Base-by-base conservation (phyloP, 2,888 invertebrate species). In the Muschampia plurimacula region DNA sequence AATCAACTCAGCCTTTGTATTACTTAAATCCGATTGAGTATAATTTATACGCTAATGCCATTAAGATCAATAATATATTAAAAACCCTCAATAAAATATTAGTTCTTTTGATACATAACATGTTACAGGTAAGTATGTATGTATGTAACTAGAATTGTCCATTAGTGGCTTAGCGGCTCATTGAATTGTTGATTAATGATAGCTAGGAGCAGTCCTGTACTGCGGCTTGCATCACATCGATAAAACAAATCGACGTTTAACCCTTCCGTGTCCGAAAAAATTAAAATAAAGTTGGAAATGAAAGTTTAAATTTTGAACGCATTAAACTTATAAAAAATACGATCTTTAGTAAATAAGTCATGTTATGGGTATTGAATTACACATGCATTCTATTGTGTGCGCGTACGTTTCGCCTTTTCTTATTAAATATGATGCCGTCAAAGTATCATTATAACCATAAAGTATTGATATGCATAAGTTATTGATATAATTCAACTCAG, bases 81-180 rank as follows among this genome's bases (percentile, higher is more conserved):
- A 62, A 15, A 62, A 62, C 2, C 2, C 13, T 3, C 41, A 39
- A 41, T 62, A 62, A 41, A 62, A 15, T 62, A 41, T 57, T 39
- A 36, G 36, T 60, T 57, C 57, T 49, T 49, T 69, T 52, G 13
- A 39, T 41, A 22, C 39, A 69, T 62, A 44, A 57, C 55, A 44
- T 69, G 52, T 69, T 52, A 22, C 22, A n/a, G 3, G 15, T n/a
- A 13, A 13, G 36, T 36, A 39, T 41, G 67, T 57, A 57, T 12
- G 66, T 44, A 60, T 46, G 67, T 68, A 60, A 68, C 67, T 60
- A 60, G 59, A 59, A 71, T 55, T 84, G 82, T 87, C 87, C 86
- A 74, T 84, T 83, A 83, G 84, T 83, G 46, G 79, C 78, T 78
- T 89, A 82, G 87, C 57, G 62, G 69, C 63, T 76, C 72, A 77